Percentiles rank a stretch among this genome's conserved stretches.
phyloP scores from a whole-genome alignment of 2,888 invertebrate genomes.

The Hypercompe scribonia region DNA sequence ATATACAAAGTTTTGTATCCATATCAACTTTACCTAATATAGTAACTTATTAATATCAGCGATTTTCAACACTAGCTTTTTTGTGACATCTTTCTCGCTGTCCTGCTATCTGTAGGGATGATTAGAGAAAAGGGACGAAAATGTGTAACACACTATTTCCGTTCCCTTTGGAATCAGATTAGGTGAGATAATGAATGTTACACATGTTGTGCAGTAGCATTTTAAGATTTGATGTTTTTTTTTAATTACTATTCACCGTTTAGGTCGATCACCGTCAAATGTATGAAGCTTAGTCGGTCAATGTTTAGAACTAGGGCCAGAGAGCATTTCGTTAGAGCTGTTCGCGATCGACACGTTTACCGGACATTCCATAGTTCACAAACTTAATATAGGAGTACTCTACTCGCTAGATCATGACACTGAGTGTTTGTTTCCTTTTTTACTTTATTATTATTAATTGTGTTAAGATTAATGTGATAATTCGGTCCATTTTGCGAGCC shows the following conservation, averaged over 20 bases:
- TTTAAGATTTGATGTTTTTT: background rate
- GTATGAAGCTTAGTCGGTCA: constrained; percentile 65
- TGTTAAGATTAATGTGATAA: constrained; percentile 49
- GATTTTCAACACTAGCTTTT: background rate
- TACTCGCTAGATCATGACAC: constrained; percentile 69
- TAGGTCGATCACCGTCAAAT: constrained; percentile 41
- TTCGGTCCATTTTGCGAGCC: constrained; percentile 49
- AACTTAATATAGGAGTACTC: constrained; percentile 60
- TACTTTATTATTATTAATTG: constrained; percentile 55
- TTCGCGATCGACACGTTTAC: constrained; percentile 19
- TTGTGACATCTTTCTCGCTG: background rate
- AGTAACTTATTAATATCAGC: constrained; percentile 4
- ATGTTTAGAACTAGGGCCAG: constrained; percentile 72
- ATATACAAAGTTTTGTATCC: background rate
- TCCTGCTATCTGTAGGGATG: background rate
- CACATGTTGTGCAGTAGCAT: background rate
- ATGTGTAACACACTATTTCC: background rate
- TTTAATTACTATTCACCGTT: background rate
- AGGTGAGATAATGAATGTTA: too few species aligned
- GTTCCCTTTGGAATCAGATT: too few species aligned
- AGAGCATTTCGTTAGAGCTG: constrained; percentile 62
- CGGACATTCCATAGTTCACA: constrained; percentile 78
- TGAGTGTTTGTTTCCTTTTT: constrained; percentile 64
- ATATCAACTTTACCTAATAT: background rate
- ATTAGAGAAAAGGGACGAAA: background rate